These are phyloP conservation scores for Diarsia mendica DNA, from an alignment of 2,888 invertebrate genomes.

Conservation along the genomic window DNA sequence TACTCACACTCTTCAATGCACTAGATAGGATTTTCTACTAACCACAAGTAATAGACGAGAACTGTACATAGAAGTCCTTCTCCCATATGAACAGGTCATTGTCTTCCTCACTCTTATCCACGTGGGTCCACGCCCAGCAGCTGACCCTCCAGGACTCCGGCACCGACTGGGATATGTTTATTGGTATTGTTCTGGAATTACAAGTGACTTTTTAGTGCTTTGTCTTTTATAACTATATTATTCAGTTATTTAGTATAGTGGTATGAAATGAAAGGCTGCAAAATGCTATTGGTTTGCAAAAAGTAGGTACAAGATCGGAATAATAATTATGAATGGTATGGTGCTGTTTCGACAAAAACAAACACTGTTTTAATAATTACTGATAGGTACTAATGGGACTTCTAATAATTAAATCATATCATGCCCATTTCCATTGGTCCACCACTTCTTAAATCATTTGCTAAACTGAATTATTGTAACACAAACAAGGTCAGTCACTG, in stretches of 20 bases:
- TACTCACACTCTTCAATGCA: too few species aligned
- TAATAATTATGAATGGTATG: too few species aligned
- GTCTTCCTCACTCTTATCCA: conserved; percentile 71
- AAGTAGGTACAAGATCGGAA: background rate
- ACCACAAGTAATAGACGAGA: conserved; percentile 87
- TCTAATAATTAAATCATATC: too few species aligned
- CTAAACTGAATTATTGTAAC: too few species aligned
- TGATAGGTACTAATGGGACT: too few species aligned
- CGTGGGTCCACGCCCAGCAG: conserved; percentile 77
- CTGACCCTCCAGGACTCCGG: conserved; percentile 71
- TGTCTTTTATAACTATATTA: background rate
- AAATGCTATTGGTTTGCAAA: background rate
- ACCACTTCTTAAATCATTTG: too few species aligned
- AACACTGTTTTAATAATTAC: too few species aligned
- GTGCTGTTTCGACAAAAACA: too few species aligned
- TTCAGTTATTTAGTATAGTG: background rate
- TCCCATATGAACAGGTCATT: conserved; percentile 88
- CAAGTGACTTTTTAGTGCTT: background rate
- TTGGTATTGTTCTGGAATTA: conserved; percentile 72
- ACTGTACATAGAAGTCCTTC: conserved; percentile 91
- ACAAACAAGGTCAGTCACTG: background rate
- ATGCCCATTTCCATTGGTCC: too few species aligned
- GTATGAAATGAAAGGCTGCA: background rate
- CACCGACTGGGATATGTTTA: conserved; percentile 64
- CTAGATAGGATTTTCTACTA: conserved; percentile 28